Percentiles rank a stretch among this genome's conserved stretches.
phyloP scores from a whole-genome alignment of 92 coral and sea anemone genomes.

The Actinernus sp. region DNA sequence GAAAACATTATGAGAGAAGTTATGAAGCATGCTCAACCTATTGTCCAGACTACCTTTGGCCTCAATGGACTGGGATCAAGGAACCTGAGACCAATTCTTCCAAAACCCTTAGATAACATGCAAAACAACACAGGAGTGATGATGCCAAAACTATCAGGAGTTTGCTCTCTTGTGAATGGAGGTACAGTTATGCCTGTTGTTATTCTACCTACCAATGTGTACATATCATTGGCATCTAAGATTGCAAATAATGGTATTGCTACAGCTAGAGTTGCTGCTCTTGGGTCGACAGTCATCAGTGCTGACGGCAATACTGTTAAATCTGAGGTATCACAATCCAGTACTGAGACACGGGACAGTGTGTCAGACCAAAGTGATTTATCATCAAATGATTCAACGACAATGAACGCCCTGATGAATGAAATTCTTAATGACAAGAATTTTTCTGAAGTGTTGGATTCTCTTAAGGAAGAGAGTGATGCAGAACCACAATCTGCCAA shows the following conservation, averaged over 20 bases:
- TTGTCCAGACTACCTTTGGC: slow-evolving; percentile 49
- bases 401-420: slow-evolving; percentile 18
- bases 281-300: slow-evolving; percentile 4
- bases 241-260: slow-evolving; percentile 58
- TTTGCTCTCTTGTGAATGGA: slow-evolving; percentile 37
- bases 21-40: slow-evolving; percentile 82
- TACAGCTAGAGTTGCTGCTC: slow-evolving; percentile 20
- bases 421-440: slow-evolving; percentile 23
- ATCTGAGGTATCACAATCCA: no score
- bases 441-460: slow-evolving; percentile 14
- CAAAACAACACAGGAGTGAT: slow-evolving; percentile 14
- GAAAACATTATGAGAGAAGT: slow-evolving; percentile 90
- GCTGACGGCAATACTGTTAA: no score
- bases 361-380: not conserved
- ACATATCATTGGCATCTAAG: slow-evolving; percentile 57
- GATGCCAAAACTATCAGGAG: slow-evolving; percentile 8
- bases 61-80: slow-evolving; percentile 31
- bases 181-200: slow-evolving; percentile 56
- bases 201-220: slow-evolving; percentile 66
- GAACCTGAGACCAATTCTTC: slow-evolving; percentile 87
- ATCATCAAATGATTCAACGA: not conserved
- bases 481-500: not conserved
- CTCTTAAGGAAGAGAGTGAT: slow-evolving; percentile 16
- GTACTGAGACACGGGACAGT: not conserved
- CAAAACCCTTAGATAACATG: slow-evolving; percentile 74